phyloP scores from a whole-genome alignment of 2,113 vertebrate genomes.

The Sigmodon hispidus region DNA sequence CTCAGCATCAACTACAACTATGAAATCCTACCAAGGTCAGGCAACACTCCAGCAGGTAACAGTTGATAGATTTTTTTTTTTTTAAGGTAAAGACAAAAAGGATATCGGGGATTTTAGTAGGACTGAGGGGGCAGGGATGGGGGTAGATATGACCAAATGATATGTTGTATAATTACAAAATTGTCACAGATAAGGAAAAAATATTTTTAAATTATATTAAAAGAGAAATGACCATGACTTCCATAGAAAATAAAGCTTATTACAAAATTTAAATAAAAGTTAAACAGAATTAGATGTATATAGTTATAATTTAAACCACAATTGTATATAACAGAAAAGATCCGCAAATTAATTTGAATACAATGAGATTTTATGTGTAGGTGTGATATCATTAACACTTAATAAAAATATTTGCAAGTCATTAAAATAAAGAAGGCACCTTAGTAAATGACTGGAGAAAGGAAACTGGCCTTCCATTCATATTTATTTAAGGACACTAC shows the following conservation, averaged over 20 bases:
- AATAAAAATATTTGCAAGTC: slow-evolving; percentile 49
- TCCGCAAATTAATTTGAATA: slow-evolving; percentile 47
- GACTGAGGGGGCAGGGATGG: background rate
- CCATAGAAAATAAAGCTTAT: slow-evolving; percentile 43
- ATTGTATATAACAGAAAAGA: background rate
- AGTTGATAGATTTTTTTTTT: background rate
- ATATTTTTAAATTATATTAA: background rate
- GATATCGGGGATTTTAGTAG: background rate
- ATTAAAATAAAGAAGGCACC: background rate
- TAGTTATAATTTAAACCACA: slow-evolving; percentile 57
- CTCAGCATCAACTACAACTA: background rate
- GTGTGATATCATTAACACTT: slow-evolving; percentile 59
- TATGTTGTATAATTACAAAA: background rate
- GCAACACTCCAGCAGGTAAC: background rate
- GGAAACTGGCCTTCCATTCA: background rate
- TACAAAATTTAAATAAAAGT: slow-evolving; percentile 49
- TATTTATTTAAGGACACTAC: slow-evolving; percentile 46
- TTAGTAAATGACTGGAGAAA: slow-evolving; percentile 46
- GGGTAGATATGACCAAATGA: background rate
- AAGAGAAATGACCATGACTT: slow-evolving; percentile 69
- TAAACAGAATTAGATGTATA: slow-evolving; percentile 39
- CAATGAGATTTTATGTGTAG: background rate
- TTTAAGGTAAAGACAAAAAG: background rate
- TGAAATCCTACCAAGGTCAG: background rate
- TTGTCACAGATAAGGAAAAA: background rate